A percentile compares a stretch with the other conserved stretches of the same genome.
Conservation (phyloP, 2,888 invertebrate genomes). For the Pheosia gnoma region DNA sequence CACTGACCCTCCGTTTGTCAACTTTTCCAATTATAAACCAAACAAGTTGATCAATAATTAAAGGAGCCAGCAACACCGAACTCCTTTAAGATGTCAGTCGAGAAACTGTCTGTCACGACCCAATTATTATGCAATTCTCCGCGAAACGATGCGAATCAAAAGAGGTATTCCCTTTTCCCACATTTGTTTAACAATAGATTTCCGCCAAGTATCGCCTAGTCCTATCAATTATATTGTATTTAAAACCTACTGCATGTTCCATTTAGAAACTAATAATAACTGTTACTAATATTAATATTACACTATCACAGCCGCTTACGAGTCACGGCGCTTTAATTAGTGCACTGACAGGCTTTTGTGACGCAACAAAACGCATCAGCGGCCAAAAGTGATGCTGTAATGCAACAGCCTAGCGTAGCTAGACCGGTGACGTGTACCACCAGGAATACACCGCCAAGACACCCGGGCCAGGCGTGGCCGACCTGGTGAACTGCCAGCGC, state of each 20-base stretch:
- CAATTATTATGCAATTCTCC: no score
- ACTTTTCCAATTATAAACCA: no score
- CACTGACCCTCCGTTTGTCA: no score
- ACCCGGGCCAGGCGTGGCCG: constrained; percentile 42
- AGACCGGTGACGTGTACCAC: constrained; percentile 55
- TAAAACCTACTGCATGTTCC: not conserved
- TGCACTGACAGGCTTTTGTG: constrained; percentile 54
- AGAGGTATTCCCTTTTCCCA: no score
- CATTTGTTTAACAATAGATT: no score
- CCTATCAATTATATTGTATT: no score
- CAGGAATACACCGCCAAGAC: constrained; percentile 60
- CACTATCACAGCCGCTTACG: not conserved
- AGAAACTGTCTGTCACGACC: no score
- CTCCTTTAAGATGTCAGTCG: no score
- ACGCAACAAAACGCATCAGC: constrained; percentile 58
- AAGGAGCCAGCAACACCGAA: no score
- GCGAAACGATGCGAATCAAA: no score
- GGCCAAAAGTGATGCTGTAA: constrained; percentile 57
- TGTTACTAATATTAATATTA: not conserved
- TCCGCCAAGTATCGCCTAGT: no score
- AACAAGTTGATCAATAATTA: no score
- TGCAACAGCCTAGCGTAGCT: constrained; percentile 45
- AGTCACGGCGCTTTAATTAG: constrained; percentile 50
- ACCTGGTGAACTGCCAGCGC: constrained; percentile 67
- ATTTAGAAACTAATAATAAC: not conserved